Base-by-base conservation (phyloP, 2,113 vertebrate species). In the Poecilia latipinna region DNA sequence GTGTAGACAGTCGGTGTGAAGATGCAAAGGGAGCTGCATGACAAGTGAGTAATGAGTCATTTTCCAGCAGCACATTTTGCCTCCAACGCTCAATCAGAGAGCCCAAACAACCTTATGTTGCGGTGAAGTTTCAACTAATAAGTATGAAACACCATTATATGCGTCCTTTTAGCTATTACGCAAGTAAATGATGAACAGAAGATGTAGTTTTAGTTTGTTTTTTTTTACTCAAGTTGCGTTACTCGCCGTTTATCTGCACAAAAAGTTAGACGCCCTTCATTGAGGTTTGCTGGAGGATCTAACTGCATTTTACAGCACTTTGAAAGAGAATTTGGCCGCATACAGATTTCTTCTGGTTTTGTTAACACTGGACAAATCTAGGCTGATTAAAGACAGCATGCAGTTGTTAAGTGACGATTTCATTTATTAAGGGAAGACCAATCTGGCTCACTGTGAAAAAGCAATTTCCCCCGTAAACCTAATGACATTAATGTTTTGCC, bases 31-130 rank as follows among this genome's bases (percentile, higher is more conserved):
- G 44, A 86, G 64, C 29, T 26, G 60, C 44, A 39, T 83, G 71
- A 84, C 64, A 84, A 82, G 85, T 84, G 77, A 85, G 72, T 15
- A 64, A 72, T 32, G 70, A 74, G 35, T 83, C 61, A 83, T 80
- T 85, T 77, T 80, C 29, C 78, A 69, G 80, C 71, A 66, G 71
- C 79, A 70, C 65, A 51, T 72, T 82, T 32, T 73, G 68, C 26
- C 68, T 82, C 86, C 31, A 65, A 54, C 67, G 68, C 64, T 79
- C 54, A 67, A 71, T 80, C 70, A 32, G 39, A 60, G 61, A 66
- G 48, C 69, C 61, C 60, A 66, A 80, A 65, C 33, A 12, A 69
- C 74, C 67, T 13, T 70, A 73, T 82, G 75, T 54, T 68, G 63
- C 65, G 29, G 35, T 72, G 75, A 77, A 75, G 86, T 63, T 80